A percentile compares a stretch with the other conserved stretches of the same genome.
Conservation (phyloP, 2,113 vertebrate species). For the Poeciliopsis occidentalis region DNA sequence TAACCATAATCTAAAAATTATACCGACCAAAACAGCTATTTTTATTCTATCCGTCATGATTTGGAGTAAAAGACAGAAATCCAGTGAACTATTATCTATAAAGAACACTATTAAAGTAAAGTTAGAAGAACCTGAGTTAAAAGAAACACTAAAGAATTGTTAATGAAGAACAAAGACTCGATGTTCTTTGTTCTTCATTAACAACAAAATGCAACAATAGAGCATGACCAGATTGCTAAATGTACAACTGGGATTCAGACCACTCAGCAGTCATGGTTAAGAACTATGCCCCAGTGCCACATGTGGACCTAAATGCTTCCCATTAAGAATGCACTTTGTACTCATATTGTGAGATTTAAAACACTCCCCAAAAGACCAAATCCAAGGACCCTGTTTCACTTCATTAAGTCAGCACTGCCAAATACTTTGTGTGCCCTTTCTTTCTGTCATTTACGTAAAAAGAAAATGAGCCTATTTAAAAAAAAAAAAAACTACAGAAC, state of each 20-base stretch:
- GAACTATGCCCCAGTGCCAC: constrained; percentile 10
- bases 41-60: not conserved
- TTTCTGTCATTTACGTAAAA: constrained; percentile 1
- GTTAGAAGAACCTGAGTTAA: not conserved
- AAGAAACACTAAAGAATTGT: constrained; percentile 8
- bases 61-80: not conserved
- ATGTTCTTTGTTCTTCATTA: not conserved
- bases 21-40: not conserved
- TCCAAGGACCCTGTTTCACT: constrained; percentile 13
- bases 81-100: not conserved
- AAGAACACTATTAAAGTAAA: not conserved
- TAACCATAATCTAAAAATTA: not conserved
- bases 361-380: constrained; percentile 29
- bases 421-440: not conserved
- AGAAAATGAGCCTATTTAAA: not conserved
- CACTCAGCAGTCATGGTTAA: constrained; percentile 14
- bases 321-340: constrained; percentile 34
- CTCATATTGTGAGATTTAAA: constrained; percentile 20
- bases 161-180: constrained; percentile 9
- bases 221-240: constrained; percentile 15
- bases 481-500: constrained; percentile 21
- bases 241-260: constrained; percentile 24
- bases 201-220: not conserved
- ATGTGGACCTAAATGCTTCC: constrained; percentile 14
- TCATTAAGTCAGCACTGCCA: constrained; percentile 22